Conservation (phyloP, 1,140 invertebrate species). For the Atta cephalotes region DNA sequence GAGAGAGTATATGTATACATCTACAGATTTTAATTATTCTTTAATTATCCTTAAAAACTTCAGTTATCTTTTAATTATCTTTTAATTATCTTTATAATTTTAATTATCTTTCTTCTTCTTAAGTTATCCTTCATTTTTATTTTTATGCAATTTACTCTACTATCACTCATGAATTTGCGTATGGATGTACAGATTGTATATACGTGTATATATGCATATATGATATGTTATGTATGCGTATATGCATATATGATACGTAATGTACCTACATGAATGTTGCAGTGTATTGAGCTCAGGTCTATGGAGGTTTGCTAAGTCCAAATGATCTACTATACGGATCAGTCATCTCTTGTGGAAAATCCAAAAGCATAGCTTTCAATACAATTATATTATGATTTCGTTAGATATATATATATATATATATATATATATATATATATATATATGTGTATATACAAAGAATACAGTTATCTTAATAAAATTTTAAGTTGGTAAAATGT, state of each 20-base stretch:
- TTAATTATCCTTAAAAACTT: too few species aligned
- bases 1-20: neutral
- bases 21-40: neutral
- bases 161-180: neutral
- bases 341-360: neutral
- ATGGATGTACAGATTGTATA: neutral
- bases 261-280: neutral
- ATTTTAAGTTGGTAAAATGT: constrained; percentile 4
- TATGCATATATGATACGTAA: neutral
- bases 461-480: constrained; percentile 5
- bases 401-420: too few species aligned
- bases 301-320: neutral
- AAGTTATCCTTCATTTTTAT: neutral
- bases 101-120: neutral
- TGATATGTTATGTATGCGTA: neutral
- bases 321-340: neutral
- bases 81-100: neutral
- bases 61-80: too few species aligned
- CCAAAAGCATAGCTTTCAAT: neutral
- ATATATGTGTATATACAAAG: too few species aligned
- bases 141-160: neutral
- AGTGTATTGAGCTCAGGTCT: neutral
- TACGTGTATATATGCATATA: neutral
- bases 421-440: neutral
- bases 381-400: neutral